Conservation (phyloP, 2,888 invertebrate species). For the Griposia aprilina region DNA sequence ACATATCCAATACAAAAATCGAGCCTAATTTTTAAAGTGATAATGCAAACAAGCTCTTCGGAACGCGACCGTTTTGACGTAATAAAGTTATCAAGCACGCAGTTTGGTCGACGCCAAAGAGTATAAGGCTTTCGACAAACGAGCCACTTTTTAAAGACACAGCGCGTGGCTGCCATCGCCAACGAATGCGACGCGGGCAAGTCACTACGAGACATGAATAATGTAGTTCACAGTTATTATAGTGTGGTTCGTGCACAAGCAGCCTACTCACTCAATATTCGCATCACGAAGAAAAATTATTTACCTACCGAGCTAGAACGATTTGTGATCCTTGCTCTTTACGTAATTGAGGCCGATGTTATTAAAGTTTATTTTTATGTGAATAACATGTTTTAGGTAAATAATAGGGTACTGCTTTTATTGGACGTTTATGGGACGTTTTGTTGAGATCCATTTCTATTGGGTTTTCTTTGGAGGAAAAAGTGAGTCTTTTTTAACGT, state of each 20-base stretch:
- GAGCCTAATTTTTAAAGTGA: slow-evolving; percentile 37
- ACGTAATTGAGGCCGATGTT: slow-evolving; percentile 65
- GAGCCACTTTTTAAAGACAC: slow-evolving; percentile 11
- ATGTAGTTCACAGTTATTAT: slow-evolving; percentile 26
- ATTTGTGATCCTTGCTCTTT: slow-evolving; percentile 66
- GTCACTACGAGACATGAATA: slow-evolving; percentile 40
- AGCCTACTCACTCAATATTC: slow-evolving; percentile 62
- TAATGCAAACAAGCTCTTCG: slow-evolving; percentile 39
- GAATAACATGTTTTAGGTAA: slow-evolving; percentile 53
- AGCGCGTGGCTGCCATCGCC: not conserved
- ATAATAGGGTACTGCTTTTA: slow-evolving; percentile 54
- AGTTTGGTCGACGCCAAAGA: slow-evolving; percentile 19
- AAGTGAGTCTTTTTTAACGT: not conserved
- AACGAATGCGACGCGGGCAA: not conserved
- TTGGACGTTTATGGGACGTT: slow-evolving; percentile 45
- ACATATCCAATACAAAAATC: slow-evolving; percentile 25
- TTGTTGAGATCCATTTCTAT: slow-evolving; percentile 37
- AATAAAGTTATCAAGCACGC: slow-evolving; percentile 58
- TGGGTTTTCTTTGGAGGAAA: slow-evolving; percentile 1
- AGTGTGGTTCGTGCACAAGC: slow-evolving; percentile 14
- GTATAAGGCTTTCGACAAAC: slow-evolving; percentile 42
- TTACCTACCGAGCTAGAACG: slow-evolving; percentile 66
- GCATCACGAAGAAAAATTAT: slow-evolving; percentile 68
- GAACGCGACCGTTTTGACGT: slow-evolving; percentile 36
- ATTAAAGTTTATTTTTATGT: slow-evolving; percentile 56